Evolutionary conservation across 2,113 vertebrate genomes (phyloP).

Genomic region (Aplodontia rufa): DNA sequence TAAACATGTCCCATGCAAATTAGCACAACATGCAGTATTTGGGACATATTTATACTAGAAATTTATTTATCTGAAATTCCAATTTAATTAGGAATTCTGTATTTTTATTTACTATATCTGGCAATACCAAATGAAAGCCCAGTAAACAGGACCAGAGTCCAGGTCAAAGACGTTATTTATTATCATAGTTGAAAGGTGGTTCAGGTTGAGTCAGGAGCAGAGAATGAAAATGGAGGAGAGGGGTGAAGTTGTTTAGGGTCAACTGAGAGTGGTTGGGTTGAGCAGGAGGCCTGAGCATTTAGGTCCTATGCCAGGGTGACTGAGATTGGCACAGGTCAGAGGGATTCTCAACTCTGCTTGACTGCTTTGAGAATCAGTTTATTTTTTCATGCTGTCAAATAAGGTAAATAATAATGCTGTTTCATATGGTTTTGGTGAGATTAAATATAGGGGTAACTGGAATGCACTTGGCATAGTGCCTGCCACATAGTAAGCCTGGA

Average conservation of each 20-base stretch:
- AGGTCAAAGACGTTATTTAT: background rate
- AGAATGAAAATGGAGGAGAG: background rate
- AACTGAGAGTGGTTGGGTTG: background rate
- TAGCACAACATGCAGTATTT: background rate
- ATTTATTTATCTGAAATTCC: slow-evolving; percentile 2
- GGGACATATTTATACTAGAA: background rate
- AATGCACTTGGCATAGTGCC: background rate
- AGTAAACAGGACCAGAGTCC: background rate
- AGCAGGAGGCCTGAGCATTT: background rate
- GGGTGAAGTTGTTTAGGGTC: background rate
- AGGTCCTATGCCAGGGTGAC: background rate
- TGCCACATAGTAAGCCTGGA: background rate
- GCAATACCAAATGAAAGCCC: background rate
- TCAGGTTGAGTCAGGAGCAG: background rate
- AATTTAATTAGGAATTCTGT: background rate
- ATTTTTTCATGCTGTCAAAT: background rate
- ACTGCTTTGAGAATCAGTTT: background rate
- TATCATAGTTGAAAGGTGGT: background rate
- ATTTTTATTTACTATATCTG: background rate
- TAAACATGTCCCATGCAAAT: background rate
- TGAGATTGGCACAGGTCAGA: background rate
- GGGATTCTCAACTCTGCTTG: too few relatives aligned
- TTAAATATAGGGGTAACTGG: background rate
- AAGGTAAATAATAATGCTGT: background rate
- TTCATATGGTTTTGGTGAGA: background rate